phyloP scores from a whole-genome alignment of 2,888 invertebrate species.

The Clitarchus hookeri region DNA sequence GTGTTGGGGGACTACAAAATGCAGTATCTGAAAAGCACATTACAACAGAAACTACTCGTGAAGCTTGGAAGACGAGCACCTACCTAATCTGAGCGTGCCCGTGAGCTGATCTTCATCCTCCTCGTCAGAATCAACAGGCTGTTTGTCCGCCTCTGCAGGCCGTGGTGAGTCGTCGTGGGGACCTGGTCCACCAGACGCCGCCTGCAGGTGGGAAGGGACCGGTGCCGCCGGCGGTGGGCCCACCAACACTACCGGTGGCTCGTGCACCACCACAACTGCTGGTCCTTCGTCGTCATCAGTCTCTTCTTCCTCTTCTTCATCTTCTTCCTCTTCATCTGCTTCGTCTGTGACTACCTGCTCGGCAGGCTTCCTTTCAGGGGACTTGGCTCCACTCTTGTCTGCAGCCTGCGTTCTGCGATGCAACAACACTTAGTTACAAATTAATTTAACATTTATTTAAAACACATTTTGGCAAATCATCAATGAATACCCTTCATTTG shows the following conservation, averaged over 20 bases:
- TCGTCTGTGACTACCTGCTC: conserved; percentile 32
- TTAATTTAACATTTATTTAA: too few relatives aligned
- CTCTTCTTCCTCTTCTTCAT: conserved; percentile 38
- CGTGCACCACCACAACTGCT: conserved; percentile 34
- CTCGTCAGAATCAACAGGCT: background rate
- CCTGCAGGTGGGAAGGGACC: background rate
- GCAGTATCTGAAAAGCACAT: too few relatives aligned
- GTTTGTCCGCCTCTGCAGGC: background rate
- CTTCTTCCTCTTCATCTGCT: conserved; percentile 38
- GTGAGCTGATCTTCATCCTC: conserved; percentile 33
- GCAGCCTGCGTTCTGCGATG: background rate
- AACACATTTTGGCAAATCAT: too few relatives aligned
- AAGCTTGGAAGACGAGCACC: background rate
- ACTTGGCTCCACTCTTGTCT: background rate
- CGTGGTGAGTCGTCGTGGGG: background rate
- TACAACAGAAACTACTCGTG: too few relatives aligned
- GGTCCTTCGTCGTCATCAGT: conserved; percentile 35
- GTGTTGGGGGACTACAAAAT: too few relatives aligned
- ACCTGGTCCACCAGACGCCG: background rate
- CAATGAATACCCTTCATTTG: too few relatives aligned
- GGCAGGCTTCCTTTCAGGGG: background rate
- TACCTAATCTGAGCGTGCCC: conserved; percentile 42
- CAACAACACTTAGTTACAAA: background rate
- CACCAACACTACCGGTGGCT: conserved; percentile 33
- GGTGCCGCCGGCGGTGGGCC: background rate